Evolutionary conservation across 1,140 invertebrate species (phyloP).

Genomic region (Ceratoteleas bidentatus): DNA sequence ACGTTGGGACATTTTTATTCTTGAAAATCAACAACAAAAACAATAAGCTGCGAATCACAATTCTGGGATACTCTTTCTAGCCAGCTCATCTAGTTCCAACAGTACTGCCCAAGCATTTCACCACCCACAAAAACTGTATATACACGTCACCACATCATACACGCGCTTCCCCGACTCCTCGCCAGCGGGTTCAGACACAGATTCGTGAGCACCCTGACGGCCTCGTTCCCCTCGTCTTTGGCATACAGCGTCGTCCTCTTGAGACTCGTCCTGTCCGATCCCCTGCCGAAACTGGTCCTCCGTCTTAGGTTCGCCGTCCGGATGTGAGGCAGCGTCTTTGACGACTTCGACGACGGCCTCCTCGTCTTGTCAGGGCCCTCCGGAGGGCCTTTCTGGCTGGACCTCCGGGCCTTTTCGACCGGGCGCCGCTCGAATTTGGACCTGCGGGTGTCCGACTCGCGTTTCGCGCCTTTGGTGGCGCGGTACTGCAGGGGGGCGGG

Average conservation of each 20-base stretch:
- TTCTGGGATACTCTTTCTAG: too few species aligned
- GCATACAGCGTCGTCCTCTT: slow-evolving; percentile 79
- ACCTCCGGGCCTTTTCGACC: background rate
- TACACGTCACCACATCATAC: slow-evolving; percentile 77
- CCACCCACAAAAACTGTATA: too few species aligned
- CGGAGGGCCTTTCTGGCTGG: slow-evolving; percentile 21
- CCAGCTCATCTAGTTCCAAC: too few species aligned
- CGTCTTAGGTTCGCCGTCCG: slow-evolving; percentile 45
- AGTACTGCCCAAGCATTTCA: too few species aligned
- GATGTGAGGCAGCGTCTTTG: slow-evolving; percentile 63
- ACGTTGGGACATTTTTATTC: too few species aligned
- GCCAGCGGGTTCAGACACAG: slow-evolving; percentile 78
- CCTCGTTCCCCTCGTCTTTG: slow-evolving; percentile 75
- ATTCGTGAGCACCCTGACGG: slow-evolving; percentile 73
- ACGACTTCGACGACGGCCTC: slow-evolving; percentile 60
- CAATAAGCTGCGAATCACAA: too few species aligned
- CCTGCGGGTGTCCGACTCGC: slow-evolving; percentile 36
- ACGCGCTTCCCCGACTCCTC: slow-evolving; percentile 70
- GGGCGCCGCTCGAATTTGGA: slow-evolving; percentile 4
- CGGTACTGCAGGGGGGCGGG: slow-evolving; percentile 3
- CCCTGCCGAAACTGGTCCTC: slow-evolving; percentile 33
- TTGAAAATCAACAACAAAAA: too few species aligned
- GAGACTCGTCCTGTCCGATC: slow-evolving; percentile 41
- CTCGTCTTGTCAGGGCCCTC: slow-evolving; percentile 31
- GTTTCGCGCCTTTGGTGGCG: slow-evolving; percentile 51